Percentiles rank a stretch among this genome's conserved stretches.
Conservation (phyloP, 1,140 invertebrate genomes). For the Ruditapes philippinarum region DNA sequence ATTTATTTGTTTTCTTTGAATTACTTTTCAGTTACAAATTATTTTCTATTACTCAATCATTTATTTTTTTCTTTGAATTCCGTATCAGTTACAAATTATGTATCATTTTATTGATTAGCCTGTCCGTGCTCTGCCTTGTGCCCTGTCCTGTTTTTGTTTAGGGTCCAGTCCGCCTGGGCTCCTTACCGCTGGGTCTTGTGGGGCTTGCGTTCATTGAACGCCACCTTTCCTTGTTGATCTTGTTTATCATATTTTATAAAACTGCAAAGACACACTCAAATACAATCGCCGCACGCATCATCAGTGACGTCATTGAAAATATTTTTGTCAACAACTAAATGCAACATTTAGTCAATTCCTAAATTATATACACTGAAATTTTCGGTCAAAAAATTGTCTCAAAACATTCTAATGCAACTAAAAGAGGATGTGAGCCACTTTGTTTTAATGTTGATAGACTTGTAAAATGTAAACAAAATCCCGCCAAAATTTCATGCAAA, state of each 20-base stretch:
- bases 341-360: not conserved
- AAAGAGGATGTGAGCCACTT: not conserved
- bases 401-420: not conserved
- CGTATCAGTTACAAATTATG: too few relatives aligned
- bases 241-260: not conserved
- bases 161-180: too few relatives aligned
- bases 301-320: not conserved
- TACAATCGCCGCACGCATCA: not conserved
- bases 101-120: too few relatives aligned
- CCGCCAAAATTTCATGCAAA: not conserved
- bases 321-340: not conserved
- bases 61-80: too few relatives aligned
- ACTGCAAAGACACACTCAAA: not conserved
- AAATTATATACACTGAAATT: not conserved
- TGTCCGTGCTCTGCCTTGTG: not conserved
- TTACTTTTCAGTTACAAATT: not conserved
- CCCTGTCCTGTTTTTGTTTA: not conserved
- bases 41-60: too few relatives aligned
- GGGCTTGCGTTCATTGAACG: not conserved
- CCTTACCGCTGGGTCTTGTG: not conserved
- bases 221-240: too few relatives aligned
- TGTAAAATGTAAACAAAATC: not conserved
- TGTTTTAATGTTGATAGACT: not conserved
- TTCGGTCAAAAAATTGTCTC: not conserved
- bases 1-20: not conserved